phyloP scores from a whole-genome alignment of 2,797 vertebrate species.

The Cuculus canorus region DNA sequence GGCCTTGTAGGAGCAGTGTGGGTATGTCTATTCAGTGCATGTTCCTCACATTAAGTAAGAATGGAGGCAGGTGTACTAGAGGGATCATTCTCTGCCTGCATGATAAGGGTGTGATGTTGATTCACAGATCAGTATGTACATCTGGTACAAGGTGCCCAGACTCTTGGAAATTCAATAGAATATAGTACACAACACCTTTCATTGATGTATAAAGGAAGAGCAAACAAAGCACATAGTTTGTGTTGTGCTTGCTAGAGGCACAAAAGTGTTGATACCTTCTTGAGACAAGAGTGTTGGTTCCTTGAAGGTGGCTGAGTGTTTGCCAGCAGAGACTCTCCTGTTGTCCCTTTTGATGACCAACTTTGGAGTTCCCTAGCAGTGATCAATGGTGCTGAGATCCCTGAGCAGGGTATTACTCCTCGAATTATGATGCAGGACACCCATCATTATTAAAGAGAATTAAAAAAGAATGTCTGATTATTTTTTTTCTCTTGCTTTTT shows the following conservation, averaged over 20 bases:
- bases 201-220: background rate
- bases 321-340: background rate
- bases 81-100: background rate
- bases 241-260: background rate
- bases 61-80: background rate
- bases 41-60: background rate
- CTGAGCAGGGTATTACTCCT: background rate
- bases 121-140: background rate
- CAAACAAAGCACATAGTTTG: background rate
- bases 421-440: background rate
- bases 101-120: background rate
- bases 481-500: background rate
- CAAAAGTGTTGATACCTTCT: background rate
- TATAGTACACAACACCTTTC: background rate
- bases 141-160: background rate
- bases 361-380: background rate
- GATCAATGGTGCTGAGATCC: background rate
- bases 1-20: too few species aligned
- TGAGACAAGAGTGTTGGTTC: background rate
- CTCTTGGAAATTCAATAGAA: background rate
- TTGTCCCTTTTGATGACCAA: background rate
- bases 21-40: background rate
- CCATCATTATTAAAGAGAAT: background rate
- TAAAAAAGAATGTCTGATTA: background rate
- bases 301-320: background rate